Evolutionary conservation across 2,888 invertebrate genomes (phyloP).

Genomic region (Calameuta pallipes): DNA sequence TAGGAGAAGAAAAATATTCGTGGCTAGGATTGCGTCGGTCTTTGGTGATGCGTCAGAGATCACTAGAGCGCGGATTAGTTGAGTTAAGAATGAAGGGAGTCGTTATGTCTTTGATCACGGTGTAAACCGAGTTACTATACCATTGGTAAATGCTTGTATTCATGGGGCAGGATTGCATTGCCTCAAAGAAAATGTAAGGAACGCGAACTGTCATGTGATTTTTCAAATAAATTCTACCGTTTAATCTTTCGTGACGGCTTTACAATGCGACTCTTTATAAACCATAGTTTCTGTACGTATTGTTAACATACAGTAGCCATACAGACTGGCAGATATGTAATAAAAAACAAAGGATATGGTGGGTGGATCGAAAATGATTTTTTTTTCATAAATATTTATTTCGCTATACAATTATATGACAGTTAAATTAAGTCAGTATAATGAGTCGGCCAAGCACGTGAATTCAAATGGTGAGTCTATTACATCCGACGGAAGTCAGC

Average conservation of each 20-base stretch:
- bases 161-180: not conserved
- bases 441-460: not conserved
- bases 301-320: not conserved
- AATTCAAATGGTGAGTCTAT: not conserved
- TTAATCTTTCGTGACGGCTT: not conserved
- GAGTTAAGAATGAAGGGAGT: not conserved
- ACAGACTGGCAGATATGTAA: not conserved
- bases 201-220: not conserved
- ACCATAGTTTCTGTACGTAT: not conserved
- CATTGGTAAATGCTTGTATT: not conserved
- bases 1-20: not conserved
- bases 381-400: not conserved
- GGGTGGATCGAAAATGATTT: not conserved
- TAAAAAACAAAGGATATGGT: not conserved
- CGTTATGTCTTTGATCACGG: not conserved
- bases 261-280: not conserved
- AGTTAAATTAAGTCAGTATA: not conserved
- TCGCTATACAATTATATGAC: not conserved
- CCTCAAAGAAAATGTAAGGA: not conserved
- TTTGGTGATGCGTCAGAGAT: not conserved
- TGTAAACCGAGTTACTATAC: not conserved
- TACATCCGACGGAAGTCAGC: slow-evolving; percentile 6
- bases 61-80: not conserved
- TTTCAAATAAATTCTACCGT: not conserved
- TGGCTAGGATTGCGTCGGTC: not conserved